Evolutionary conservation across 2,797 vertebrate genomes (phyloP).

Genomic region (Gallinago solitaria): DNA sequence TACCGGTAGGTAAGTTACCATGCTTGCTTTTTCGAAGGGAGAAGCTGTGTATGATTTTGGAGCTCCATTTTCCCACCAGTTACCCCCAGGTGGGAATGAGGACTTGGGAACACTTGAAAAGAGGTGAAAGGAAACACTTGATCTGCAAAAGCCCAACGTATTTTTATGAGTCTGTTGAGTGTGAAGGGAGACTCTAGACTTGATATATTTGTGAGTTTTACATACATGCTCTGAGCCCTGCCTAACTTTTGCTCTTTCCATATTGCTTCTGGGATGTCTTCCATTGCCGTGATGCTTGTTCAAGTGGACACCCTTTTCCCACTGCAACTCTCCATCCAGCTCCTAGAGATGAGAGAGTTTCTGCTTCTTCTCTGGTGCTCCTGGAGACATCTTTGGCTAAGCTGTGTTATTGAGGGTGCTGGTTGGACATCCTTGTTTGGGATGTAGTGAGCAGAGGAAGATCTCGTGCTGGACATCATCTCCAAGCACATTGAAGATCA

Average conservation of each 20-base stretch:
- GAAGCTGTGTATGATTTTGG: neutral
- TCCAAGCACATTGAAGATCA: too few species aligned
- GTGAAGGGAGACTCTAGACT: neutral
- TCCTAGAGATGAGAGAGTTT: neutral
- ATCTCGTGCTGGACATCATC: neutral
- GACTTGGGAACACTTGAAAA: neutral
- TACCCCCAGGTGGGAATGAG: neutral
- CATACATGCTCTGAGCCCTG: neutral
- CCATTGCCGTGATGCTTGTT: neutral
- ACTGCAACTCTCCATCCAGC: neutral
- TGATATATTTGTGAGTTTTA: neutral
- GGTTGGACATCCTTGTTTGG: neutral
- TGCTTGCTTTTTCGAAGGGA: neutral
- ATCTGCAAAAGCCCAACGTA: neutral
- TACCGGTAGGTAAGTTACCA: neutral
- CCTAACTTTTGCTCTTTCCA: accelerated
- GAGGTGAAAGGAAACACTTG: neutral
- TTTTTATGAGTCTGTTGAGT: neutral
- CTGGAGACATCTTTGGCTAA: neutral
- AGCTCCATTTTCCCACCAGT: neutral
- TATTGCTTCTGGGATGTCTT: neutral
- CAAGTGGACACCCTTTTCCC: neutral
- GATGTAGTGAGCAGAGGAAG: neutral
- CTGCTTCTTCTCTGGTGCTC: neutral
- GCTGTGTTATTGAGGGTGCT: accelerated